Percentiles rank a stretch among this genome's conserved stretches.
Conservation (phyloP, 1,140 invertebrate genomes). For the Stenopsyche tienmushanensis region DNA sequence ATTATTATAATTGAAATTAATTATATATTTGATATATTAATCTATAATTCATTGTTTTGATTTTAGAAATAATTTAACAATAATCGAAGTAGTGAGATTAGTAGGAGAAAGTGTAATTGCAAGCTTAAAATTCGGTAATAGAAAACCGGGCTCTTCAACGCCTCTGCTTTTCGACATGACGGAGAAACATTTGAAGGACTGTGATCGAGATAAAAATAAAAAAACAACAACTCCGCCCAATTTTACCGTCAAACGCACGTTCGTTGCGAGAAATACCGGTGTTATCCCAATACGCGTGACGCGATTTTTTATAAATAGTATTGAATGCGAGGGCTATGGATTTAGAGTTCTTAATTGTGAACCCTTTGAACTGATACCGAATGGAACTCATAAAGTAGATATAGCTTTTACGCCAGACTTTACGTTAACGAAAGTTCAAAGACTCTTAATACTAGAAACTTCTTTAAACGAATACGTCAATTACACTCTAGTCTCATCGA, state of each 20-base stretch:
- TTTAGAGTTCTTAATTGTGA: conserved; percentile 84
- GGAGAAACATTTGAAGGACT: conserved; percentile 81
- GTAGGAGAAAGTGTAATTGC: conserved; percentile 81
- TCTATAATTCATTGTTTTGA: not conserved
- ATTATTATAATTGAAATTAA: not conserved
- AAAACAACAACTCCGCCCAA: conserved; percentile 55
- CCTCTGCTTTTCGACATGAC: conserved; percentile 83
- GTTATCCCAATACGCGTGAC: conserved; percentile 76
- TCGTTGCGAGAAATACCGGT: conserved; percentile 87
- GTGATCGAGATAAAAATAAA: conserved; percentile 62
- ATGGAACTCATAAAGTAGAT: conserved; percentile 82
- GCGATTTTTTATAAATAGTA: conserved; percentile 73
- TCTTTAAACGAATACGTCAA: conserved; percentile 63
- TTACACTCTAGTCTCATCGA: conserved; percentile 76
- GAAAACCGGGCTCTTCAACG: conserved; percentile 72
- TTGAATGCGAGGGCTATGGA: conserved; percentile 82
- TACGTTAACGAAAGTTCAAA: conserved; percentile 76
- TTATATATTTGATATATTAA: not conserved
- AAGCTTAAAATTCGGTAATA: conserved; percentile 88
- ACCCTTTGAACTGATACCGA: conserved; percentile 78
- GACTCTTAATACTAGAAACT: conserved; percentile 61
- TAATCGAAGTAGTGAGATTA: conserved; percentile 81
- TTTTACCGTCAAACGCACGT: conserved; percentile 79
- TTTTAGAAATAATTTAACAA: conserved; percentile 89
- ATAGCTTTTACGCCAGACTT: conserved; percentile 94